Base-by-base conservation (phyloP, 2,888 invertebrate species). In the Coelopa pilipes region DNA sequence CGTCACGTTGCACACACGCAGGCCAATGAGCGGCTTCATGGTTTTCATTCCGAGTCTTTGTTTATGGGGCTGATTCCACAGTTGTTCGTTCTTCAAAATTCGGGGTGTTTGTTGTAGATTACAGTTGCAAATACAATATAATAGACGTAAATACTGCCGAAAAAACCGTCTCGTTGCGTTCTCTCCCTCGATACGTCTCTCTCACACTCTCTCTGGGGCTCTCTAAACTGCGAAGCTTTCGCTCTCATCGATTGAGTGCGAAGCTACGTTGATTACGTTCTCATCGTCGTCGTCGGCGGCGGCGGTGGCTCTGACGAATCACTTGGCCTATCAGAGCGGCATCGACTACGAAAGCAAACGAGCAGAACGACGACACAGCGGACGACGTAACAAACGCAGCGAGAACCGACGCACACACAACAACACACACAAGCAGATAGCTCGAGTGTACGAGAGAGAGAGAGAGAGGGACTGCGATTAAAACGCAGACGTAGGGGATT, bases 1-100 rank as follows among this genome's bases (percentile, higher is more conserved):
- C 80, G 76, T 74, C 76, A 70, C 76, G 79, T 74, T 72, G 65
- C 71, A 67, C 76, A 46, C 13, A 70, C n/a, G 7, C 34, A 34
- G 34, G 7, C 2, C 34, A 34, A 34, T 34, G n/a, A n/a, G n/a
- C n/a, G 34, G 34, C 7, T 34, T 34, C 7, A 57, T 55, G 55
- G 17, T 12, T 60, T 15, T 15, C 45, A 15, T 34, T 7, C 34
- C 7, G 7, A 34, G 34, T 34, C 2, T 34, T 34, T 34, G 34
- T 34, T 19, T 10, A 9, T 19, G 19, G 15, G 15, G 19, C n/a
- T n/a, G 19, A 15, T 5, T 55, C 9, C 12, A 19, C 55, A 12
- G 7, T 55, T n/a, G 17, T 19, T 55, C n/a, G 55, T 55, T 17
- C 13, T 55, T 15, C 19, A 15, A 13, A 55, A 9, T 55, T 55